Evolutionary conservation across 2,888 invertebrate genomes (phyloP).

Genomic region (Rambutsinella grinnellia): DNA sequence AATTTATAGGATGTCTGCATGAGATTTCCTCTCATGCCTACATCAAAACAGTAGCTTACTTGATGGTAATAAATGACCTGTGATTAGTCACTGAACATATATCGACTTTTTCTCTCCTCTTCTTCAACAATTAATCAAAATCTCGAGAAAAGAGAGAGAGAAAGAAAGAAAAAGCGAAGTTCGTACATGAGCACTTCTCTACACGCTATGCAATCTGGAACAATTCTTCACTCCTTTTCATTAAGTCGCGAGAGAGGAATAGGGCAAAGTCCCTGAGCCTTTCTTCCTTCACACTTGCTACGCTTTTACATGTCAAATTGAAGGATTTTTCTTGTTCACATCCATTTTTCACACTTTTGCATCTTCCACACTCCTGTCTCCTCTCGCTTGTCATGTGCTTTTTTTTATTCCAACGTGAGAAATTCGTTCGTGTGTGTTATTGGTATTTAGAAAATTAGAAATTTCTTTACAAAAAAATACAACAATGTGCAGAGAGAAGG

Average conservation of each 20-base stretch:
- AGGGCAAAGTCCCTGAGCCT: background rate
- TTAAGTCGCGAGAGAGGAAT: slow-evolving; percentile 9
- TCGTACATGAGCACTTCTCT: background rate
- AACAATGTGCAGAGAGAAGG: background rate
- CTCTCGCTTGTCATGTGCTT: background rate
- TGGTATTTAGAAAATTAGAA: slow-evolving; percentile 28
- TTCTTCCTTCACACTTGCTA: background rate
- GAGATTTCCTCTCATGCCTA: background rate
- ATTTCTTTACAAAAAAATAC: background rate
- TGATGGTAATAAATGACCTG: slow-evolving; percentile 53
- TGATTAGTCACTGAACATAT: slow-evolving; percentile 43
- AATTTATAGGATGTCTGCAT: background rate
- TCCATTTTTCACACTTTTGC: slow-evolving; percentile 29
- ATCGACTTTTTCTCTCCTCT: slow-evolving; percentile 23
- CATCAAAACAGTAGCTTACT: too few species aligned
- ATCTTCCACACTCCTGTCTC: background rate
- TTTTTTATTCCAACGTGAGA: slow-evolving; percentile 16
- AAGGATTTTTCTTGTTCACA: slow-evolving; percentile 3
- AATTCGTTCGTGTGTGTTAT: slow-evolving; percentile 18
- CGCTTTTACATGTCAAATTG: background rate
- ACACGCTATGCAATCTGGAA: background rate
- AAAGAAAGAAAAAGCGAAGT: background rate
- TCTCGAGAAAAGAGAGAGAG: background rate
- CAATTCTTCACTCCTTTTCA: slow-evolving; percentile 6
- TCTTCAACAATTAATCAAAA: slow-evolving; percentile 48